These are phyloP conservation scores for Panagrolaimus sp. DNA, from an alignment of 1,140 invertebrate genomes.

Conservation along the genomic window DNA sequence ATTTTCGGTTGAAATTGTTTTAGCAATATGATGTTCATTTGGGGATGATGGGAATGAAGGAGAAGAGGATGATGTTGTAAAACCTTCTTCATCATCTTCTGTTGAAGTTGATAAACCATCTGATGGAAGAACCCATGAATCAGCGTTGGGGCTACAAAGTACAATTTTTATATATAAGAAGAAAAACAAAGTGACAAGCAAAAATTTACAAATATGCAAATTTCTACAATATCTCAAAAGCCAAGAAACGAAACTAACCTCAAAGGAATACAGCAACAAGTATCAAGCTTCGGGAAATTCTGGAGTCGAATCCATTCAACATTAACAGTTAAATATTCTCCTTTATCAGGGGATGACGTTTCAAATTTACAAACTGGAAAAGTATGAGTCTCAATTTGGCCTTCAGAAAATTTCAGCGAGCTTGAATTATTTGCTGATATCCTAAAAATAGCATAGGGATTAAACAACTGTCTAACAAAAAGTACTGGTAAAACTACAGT, in stretches of 20 bases:
- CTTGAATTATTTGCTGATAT: neutral
- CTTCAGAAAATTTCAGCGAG: neutral
- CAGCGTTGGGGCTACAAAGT: too few species aligned
- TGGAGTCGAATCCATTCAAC: neutral
- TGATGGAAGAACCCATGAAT: neutral
- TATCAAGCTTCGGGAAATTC: neutral
- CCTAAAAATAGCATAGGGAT: neutral
- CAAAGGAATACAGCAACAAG: neutral
- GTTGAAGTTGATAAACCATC: neutral
- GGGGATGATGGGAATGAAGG: constrained; percentile 49
- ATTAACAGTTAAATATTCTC: neutral
- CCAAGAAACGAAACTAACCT: neutral
- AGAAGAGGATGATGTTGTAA: neutral
- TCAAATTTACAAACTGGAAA: neutral
- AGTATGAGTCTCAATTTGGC: neutral
- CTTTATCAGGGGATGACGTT: neutral
- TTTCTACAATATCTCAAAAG: neutral
- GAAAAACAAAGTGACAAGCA: too few species aligned
- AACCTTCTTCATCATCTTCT: constrained; percentile 1
- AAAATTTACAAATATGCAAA: neutral
- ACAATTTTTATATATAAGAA: too few species aligned
- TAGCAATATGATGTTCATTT: constrained; percentile 67
- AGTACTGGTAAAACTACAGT: too few species aligned
- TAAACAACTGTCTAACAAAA: too few species aligned
- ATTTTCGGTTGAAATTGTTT: too few species aligned